Evolutionary conservation across 37 sponge, comb jelly and placozoan genomes (phyloP), one percentile per base, ranked within the genome.

Genomic region (Cliona cf. orientalis): DNA sequence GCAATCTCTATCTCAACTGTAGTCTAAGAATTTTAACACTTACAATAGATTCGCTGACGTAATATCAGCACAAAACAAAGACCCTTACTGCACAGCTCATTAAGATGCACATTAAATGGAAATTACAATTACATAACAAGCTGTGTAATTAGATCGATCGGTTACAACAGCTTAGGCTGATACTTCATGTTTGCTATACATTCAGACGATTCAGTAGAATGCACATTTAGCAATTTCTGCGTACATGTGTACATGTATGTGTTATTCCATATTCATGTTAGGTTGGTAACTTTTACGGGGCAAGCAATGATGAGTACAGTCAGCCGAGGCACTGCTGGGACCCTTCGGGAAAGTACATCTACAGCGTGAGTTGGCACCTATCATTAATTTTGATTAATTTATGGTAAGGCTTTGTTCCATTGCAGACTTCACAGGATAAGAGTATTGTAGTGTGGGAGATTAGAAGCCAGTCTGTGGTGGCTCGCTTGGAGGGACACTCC

Each of bases 261-360:
- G 9, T 31, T 67, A 7, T 67, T 5, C 21, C 39, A 9, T 37
- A 3, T 34, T 11, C 29, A 23, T 33, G 60, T 4, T 59, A 90
- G 90, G 75, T 92, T 46, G 85, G 93, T 21, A 93, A 90, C 45
- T 84, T 93, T 34, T 96, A 96, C 82, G 97, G 94, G 22, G 91
- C 91, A 23, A 80, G 37, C 1, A 96, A 91, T 84, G 97, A 96
- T 81, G 94, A 88, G 28, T 84, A 70, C 56, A 84, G 89, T 33
- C 91, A 90, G 28, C 97, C 97, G 32, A 72, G 94, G 36, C 91
- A 96, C 84, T 93, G 97, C 90, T 96, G 97, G 97, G 91, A 96
- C 62, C 78, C 78, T 22, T 66, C 59, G 53, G 86, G 92, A 49
- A 55, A 73, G 11, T 96, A 96, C 58, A 88, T 93, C n/a, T 96